Percentiles rank a stretch among this genome's conserved stretches.
Evolutionary conservation across 2,888 invertebrate genomes (phyloP).

Genomic region (Lysandra bellargus): DNA sequence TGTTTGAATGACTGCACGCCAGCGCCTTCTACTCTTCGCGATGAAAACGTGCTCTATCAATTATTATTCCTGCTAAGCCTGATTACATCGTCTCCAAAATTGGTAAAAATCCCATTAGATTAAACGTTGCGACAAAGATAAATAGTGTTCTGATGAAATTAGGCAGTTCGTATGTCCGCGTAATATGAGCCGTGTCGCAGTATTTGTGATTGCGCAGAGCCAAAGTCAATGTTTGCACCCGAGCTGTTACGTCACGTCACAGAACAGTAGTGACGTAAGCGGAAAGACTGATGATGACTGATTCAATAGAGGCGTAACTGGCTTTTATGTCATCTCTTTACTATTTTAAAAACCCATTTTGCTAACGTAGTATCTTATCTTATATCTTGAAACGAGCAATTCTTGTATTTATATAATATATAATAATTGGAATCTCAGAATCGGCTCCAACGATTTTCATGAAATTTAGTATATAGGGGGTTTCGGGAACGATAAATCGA

Average conservation of each 20-base stretch:
- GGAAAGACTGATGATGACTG: neutral
- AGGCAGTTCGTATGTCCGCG: neutral
- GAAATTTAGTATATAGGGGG: no score
- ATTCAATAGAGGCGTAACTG: neutral
- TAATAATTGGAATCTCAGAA: no score
- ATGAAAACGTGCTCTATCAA: no score
- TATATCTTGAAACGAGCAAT: no score
- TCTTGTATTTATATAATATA: no score
- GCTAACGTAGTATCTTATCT: no score
- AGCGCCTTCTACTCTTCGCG: no score
- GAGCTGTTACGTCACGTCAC: slow-evolving; percentile 9
- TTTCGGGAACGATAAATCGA: no score
- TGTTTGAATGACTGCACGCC: no score
- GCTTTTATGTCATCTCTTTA: neutral
- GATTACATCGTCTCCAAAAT: neutral
- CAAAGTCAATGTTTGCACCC: slow-evolving; percentile 4
- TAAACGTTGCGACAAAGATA: neutral
- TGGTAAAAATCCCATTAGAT: neutral
- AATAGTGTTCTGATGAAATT: slow-evolving; percentile 1
- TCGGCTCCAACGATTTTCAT: no score
- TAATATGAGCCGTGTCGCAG: slow-evolving; percentile 8
- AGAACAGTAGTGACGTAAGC: neutral
- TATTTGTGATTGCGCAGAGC: slow-evolving; percentile 21
- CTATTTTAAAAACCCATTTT: no score
- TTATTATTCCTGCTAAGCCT: neutral